These are phyloP conservation scores for Eulemur albifrons DNA, from an alignment of 2,797 vertebrate genomes.

Conservation along the genomic window DNA sequence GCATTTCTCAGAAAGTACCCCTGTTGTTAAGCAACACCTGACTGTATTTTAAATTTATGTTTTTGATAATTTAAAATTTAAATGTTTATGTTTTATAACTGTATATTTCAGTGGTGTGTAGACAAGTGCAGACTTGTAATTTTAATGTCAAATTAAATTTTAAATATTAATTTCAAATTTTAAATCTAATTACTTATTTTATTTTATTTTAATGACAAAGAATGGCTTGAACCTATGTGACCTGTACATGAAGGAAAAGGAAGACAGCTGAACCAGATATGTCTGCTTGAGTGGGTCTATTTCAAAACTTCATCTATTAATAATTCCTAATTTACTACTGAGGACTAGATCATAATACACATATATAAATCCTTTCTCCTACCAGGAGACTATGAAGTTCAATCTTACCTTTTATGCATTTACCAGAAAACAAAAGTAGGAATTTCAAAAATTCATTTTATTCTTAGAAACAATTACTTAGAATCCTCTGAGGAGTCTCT, in stretches of 20 bases:
- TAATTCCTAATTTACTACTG: neutral
- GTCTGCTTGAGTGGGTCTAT: neutral
- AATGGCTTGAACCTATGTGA: neutral
- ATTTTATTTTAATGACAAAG: neutral
- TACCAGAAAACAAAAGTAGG: neutral
- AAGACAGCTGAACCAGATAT: neutral
- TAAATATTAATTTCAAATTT: neutral
- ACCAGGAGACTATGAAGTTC: neutral
- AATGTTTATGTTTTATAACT: neutral
- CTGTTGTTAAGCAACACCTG: neutral
- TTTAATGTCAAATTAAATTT: neutral
- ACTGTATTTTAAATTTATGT: neutral
- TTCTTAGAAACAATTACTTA: neutral
- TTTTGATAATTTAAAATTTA: neutral
- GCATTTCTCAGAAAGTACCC: neutral
- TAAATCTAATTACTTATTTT: neutral
- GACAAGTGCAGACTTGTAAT: neutral
- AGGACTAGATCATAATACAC: neutral
- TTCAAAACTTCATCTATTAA: neutral
- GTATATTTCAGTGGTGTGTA: neutral
- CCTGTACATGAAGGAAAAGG: rapidly evolving
- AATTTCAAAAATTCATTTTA: neutral
- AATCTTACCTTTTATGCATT: neutral
- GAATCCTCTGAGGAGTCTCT: neutral
- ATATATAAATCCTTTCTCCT: neutral